Evolutionary conservation across 2,797 vertebrate genomes (phyloP).

Genomic region (Sylvilagus floridanus): DNA sequence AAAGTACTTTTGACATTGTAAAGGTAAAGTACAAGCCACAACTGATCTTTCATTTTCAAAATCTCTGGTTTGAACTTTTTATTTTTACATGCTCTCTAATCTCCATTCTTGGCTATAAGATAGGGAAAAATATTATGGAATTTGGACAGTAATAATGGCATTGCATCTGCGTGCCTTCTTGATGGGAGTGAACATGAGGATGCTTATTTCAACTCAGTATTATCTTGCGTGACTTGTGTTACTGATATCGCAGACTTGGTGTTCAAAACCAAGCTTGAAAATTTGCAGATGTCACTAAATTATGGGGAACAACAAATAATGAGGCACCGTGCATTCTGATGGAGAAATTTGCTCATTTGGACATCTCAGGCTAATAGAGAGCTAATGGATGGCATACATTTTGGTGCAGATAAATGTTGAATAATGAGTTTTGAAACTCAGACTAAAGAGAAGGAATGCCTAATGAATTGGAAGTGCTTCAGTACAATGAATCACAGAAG

Average conservation of each 20-base stretch:
- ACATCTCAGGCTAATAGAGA: conserved; percentile 73
- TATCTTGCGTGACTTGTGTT: conserved; percentile 75
- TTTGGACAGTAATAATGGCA: conserved; percentile 53
- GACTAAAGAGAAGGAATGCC: conserved; percentile 70
- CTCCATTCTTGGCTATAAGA: background rate
- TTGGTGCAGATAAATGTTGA: conserved; percentile 80
- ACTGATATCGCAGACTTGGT: conserved; percentile 70
- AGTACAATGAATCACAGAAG: conserved; percentile 64
- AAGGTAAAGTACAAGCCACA: background rate
- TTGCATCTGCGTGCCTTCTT: conserved; percentile 42
- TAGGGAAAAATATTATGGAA: conserved; percentile 1
- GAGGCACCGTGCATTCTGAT: conserved; percentile 62
- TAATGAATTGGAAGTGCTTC: conserved; percentile 72
- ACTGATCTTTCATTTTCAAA: background rate
- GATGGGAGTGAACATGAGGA: conserved; percentile 68
- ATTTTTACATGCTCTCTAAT: background rate
- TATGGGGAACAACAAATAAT: conserved; percentile 66
- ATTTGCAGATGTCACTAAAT: conserved; percentile 81
- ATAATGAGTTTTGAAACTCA: conserved; percentile 83
- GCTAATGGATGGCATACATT: conserved; percentile 76
- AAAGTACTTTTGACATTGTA: background rate
- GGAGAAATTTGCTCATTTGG: conserved; percentile 65
- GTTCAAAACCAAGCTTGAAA: conserved; percentile 72
- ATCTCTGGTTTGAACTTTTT: background rate
- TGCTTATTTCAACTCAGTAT: conserved; percentile 64